Evolutionary conservation across 2,797 vertebrate genomes (phyloP), one percentile per base, ranked within the genome.

Genomic region (Cossypha heuglini): DNA sequence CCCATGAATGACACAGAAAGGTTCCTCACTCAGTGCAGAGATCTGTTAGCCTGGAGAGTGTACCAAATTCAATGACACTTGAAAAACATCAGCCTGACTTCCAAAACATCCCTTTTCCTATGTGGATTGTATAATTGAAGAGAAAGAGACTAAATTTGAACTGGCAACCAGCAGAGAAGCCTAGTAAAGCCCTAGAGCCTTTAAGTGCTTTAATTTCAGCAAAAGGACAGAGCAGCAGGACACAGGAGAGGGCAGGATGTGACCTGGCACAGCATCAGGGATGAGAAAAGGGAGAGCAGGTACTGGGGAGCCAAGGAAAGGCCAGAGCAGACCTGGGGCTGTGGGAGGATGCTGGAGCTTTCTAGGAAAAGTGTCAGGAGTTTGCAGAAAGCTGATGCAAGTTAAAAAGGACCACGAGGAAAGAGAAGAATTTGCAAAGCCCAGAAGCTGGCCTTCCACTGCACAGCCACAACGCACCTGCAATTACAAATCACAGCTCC

Each of bases 161-260:
- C 17, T 71, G 61, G 26, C 83, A 73, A 52, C 20, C 9, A n/a
- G 24, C 40, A 55, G 0, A 55, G 84, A 80, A 73, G 51, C 17
- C n/a, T 55, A 18, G 26, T 11, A 64, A 35, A 35, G 17, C 35
- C n/a, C 69, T 38, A 9, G 6, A 78, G 42, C 26, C 16, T 78
- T 52, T 16, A 77, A 59, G 13, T 24, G 48, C 22, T 75, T 52
- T 52, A 16, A 78, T 81, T 81, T 72, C 63, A 62, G 66, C 25
- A 59, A 43, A 58, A 35, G n/a, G 58, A 52, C 22, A n/a, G 54
- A 38, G 28, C 20, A 1, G 26, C 4, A 69, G 22, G 31, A 51
- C 2, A 33, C 7, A 25, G 42, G 25, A 40, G 16, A 18, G 35
- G 43, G 28, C 20, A 16, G 0, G 0, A 4, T 10, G 48, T 31